Evolutionary conservation across 2,888 invertebrate genomes (phyloP).

Genomic region (Pterobdella sp.): DNA sequence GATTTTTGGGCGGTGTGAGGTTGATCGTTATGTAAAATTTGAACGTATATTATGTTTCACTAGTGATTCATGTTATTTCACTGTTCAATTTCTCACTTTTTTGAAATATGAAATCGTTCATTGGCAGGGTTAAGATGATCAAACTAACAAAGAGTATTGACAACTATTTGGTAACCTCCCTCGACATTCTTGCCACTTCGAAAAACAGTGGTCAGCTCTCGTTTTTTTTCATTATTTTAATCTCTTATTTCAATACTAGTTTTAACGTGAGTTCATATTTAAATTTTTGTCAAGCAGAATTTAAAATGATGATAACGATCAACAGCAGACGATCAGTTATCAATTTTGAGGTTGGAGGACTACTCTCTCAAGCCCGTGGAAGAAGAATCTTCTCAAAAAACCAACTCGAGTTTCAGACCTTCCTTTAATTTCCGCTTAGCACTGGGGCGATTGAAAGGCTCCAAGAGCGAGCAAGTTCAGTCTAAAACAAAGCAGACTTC

Average conservation of each 20-base stretch:
- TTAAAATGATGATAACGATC: too few relatives aligned
- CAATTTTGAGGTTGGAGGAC: too few relatives aligned
- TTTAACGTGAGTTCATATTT: too few relatives aligned
- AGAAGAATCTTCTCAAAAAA: not conserved
- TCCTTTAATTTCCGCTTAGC: not conserved
- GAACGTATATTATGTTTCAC: too few relatives aligned
- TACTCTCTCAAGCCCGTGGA: not conserved
- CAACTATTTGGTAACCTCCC: constrained; percentile 9
- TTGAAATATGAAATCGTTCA: too few relatives aligned
- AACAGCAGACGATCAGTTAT: too few relatives aligned
- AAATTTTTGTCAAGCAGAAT: too few relatives aligned
- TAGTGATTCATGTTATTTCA: too few relatives aligned
- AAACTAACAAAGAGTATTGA: constrained; percentile 6
- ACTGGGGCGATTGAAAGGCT: not conserved
- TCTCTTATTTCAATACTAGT: not conserved
- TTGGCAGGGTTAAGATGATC: constrained; percentile 22
- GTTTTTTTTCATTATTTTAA: not conserved
- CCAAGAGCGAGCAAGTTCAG: constrained; percentile 3
- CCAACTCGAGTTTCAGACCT: not conserved
- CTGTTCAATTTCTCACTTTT: too few relatives aligned
- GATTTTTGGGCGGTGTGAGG: constrained; percentile 23
- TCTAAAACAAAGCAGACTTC: not conserved
- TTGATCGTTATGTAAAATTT: not conserved
- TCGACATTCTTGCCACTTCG: constrained; percentile 10
- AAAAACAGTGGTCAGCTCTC: not conserved